These are phyloP conservation scores for Cydia strobilella DNA, from an alignment of 1,140 invertebrate genomes.

Conservation along the genomic window DNA sequence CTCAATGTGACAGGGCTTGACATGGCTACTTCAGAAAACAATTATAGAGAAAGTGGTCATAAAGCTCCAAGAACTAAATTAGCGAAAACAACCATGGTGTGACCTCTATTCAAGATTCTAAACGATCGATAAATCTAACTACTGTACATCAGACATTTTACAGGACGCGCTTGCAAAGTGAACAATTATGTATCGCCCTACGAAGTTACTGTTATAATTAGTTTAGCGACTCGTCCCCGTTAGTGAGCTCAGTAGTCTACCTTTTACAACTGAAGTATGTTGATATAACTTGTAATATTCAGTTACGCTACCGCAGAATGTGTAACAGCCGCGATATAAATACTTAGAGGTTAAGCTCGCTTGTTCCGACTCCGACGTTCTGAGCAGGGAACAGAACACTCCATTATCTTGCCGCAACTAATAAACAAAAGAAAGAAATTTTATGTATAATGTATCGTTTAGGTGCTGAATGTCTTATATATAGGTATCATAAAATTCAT, in stretches of 20 bases:
- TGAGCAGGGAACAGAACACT: constrained; percentile 65
- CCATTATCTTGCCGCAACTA: constrained; percentile 73
- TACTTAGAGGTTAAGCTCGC: constrained; percentile 66
- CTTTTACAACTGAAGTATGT: constrained; percentile 51
- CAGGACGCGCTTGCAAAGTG: neutral
- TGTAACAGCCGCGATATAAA: constrained; percentile 68
- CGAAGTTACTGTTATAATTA: constrained; percentile 28
- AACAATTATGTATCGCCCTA: neutral
- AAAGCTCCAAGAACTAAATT: neutral
- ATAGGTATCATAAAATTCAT: too few species aligned
- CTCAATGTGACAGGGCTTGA: too few species aligned
- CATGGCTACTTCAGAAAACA: neutral
- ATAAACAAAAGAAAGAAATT: constrained; percentile 73
- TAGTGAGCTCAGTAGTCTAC: constrained; percentile 52
- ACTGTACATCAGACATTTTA: neutral
- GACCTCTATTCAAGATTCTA: constrained; percentile 19
- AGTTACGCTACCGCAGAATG: constrained; percentile 60
- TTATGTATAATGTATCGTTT: constrained; percentile 23
- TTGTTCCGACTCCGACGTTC: constrained; percentile 58
- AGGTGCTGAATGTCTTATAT: too few species aligned
- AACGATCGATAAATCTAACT: constrained; percentile 12
- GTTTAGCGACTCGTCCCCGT: constrained; percentile 49
- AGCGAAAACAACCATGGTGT: neutral
- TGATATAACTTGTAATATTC: constrained; percentile 69
- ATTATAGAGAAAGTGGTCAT: neutral